Base-by-base conservation (phyloP, 2,888 invertebrate species). In the Philaethria dido region DNA sequence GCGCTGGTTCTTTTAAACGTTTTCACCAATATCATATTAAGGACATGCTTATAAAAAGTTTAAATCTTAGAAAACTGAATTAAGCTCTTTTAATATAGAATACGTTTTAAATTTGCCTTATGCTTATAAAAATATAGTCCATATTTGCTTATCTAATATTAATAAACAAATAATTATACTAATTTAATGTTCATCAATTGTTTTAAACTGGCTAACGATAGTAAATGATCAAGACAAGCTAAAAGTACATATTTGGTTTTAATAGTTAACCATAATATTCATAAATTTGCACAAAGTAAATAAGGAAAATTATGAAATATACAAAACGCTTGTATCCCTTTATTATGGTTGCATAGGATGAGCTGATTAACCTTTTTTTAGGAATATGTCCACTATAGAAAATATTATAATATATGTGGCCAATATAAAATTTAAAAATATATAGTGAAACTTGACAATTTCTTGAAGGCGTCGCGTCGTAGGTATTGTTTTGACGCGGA, bases 401-500 rank as follows among this genome's bases (percentile, higher is more conserved):
- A 50, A 16, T 9, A 52, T 52, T 33, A 29, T 29, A 52, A 1
- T 9, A 16, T 22, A 22, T 13, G 14, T 39, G n/a, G 11, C 11
- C 22, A 42, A 42, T 55, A 55, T 20, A 13, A 20, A 36, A 13
- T 5, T 13, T 54, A 22, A 22, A 42, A n/a, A n/a, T n/a, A n/a
- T n/a, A 57, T 25, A 57, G 39, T 11, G 42, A 57, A 62, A 33
- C 18, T 9, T 54, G 42, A 54, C 63, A 45, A 44, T 63, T 54
- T 25, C n/a, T 25, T 36, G 29, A 36, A 50, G 44, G 50, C 29
- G 25, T 47, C 50, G 50, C 29, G 25, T 47, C 50, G 59, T 39
- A 63, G 22, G 63, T 64, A 64, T 68, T 69, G 69, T 70, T 66
- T 64, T 67, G 65, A 72, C 62, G 72, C 67, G 66, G 65, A 72